These are phyloP conservation scores for Coturnix japonica DNA, from an alignment of 2,113 vertebrate genomes.

Conservation along the genomic window DNA sequence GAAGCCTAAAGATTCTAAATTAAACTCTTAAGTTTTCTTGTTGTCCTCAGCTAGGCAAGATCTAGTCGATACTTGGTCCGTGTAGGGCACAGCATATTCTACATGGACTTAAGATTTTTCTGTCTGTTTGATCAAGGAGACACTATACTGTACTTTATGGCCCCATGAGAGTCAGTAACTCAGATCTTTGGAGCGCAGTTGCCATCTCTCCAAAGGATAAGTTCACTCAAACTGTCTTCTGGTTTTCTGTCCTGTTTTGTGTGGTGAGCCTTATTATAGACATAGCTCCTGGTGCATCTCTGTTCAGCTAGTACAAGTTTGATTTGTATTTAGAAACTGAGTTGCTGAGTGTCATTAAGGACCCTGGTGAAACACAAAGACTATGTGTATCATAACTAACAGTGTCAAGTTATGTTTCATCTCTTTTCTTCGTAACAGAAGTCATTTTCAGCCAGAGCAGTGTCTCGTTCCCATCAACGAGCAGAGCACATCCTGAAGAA, in stretches of 20 bases:
- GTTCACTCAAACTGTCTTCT: not conserved
- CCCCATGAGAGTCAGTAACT: not conserved
- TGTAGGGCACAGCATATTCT: not conserved
- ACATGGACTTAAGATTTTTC: not conserved
- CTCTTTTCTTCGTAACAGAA: slow-evolving; percentile 80
- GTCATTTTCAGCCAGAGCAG: slow-evolving; percentile 96
- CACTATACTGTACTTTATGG: no score
- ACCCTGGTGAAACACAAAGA: not conserved
- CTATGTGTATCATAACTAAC: not conserved
- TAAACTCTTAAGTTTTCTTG: not conserved
- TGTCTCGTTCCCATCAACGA: slow-evolving; percentile 96
- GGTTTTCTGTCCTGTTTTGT: not conserved
- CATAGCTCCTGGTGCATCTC: not conserved
- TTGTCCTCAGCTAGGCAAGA: not conserved
- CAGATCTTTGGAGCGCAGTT: not conserved
- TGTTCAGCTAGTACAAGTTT: not conserved
- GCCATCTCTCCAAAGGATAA: not conserved
- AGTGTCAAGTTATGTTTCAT: not conserved
- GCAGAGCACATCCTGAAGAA: slow-evolving; percentile 99
- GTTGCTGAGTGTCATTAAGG: not conserved
- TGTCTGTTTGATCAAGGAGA: not conserved
- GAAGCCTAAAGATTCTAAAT: not conserved
- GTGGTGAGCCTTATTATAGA: not conserved
- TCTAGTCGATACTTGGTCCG: not conserved
- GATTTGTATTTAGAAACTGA: not conserved